phyloP scores from a whole-genome alignment of 2,888 invertebrate genomes.

The Frankliniella fusca region DNA sequence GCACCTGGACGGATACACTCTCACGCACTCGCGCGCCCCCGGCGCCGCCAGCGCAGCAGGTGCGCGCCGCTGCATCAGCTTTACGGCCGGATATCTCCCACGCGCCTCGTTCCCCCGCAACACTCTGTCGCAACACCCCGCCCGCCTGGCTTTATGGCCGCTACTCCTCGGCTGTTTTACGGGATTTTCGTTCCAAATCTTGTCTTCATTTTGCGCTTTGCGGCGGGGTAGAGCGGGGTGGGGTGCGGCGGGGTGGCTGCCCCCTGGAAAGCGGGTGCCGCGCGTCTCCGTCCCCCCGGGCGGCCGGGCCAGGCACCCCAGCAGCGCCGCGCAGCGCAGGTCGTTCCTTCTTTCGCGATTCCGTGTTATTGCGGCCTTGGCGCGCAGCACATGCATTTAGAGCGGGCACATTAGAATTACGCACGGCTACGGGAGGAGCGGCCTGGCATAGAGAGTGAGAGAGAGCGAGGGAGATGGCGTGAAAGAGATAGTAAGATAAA shows the following conservation, averaged over 20 bases:
- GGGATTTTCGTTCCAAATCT: conserved; percentile 19
- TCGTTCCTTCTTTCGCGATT: conserved; percentile 10
- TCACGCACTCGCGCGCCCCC: neutral
- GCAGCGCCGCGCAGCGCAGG: neutral
- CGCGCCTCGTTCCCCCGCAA: neutral
- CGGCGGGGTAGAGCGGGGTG: neutral
- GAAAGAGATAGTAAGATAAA: neutral
- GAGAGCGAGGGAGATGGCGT: neutral
- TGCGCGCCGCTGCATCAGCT: conserved; percentile 12
- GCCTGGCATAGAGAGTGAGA: neutral
- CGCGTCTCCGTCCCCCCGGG: neutral
- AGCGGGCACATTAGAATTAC: conserved; percentile 18
- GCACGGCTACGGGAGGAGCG: neutral
- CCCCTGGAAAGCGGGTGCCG: neutral
- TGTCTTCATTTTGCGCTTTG: conserved; percentile 22
- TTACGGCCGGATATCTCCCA: neutral
- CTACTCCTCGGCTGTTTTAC: neutral
- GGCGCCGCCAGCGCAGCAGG: neutral
- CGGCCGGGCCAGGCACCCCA: neutral
- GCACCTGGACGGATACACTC: neutral
- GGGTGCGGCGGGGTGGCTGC: too few relatives aligned
- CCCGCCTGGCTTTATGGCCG: neutral
- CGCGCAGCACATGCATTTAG: conserved; percentile 22
- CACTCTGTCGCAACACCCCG: too few relatives aligned
- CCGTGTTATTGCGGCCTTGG: conserved; percentile 4